phyloP scores from a whole-genome alignment of 2,797 vertebrate genomes.

The Lutjanus argentimaculatus region DNA sequence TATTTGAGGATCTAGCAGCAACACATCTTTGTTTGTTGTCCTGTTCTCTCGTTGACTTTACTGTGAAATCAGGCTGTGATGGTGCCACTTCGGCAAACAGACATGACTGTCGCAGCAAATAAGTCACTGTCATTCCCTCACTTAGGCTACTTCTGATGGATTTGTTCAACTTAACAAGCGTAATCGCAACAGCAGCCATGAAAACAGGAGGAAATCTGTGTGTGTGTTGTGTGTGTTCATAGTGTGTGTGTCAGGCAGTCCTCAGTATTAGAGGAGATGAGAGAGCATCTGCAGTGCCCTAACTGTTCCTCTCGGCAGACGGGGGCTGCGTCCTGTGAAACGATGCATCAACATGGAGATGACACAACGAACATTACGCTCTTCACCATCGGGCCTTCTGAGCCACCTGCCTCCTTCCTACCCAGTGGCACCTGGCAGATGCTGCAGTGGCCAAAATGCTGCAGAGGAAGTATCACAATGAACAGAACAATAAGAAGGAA shows the following conservation, averaged over 20 bases:
- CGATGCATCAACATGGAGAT: conserved; percentile 73
- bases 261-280: conserved; percentile 14
- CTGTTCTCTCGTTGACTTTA: conserved; percentile 20
- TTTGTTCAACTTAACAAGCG: conserved; percentile 57
- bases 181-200: conserved; percentile 33
- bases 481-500: not conserved
- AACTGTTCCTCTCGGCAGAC: conserved; percentile 51
- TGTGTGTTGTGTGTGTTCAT: conserved; percentile 1
- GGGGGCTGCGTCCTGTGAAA: conserved; percentile 65
- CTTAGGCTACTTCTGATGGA: conserved; percentile 45
- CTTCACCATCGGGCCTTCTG: conserved; percentile 14
- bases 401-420: conserved; percentile 53
- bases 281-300: conserved; percentile 53
- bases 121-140: conserved; percentile 28
- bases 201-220: conserved; percentile 22
- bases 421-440: conserved; percentile 53
- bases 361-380: conserved; percentile 53
- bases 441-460: conserved; percentile 12
- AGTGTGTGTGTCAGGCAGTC: conserved; percentile 5
- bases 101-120: conserved; percentile 35
- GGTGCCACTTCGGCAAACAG: conserved; percentile 17
- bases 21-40: not conserved
- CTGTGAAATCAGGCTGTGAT: conserved; percentile 31
- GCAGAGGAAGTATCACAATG: not conserved
- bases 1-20: not conserved